Conservation (phyloP, 1,140 invertebrate species). For the Lasioglossum baleicum region DNA sequence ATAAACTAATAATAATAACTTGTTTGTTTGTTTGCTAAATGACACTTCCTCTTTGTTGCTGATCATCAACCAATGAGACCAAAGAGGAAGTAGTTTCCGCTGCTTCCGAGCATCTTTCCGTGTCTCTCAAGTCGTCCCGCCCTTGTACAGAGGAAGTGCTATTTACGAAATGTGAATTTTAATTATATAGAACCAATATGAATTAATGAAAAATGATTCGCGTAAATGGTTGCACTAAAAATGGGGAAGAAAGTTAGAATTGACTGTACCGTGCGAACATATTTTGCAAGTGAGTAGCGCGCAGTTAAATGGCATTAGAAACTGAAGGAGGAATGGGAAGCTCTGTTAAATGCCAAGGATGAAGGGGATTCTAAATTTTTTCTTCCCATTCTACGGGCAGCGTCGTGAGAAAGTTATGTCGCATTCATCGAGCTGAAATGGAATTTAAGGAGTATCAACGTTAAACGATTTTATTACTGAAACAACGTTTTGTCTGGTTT, state of each 20-base stretch:
- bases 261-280: not conserved
- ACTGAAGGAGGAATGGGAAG: not conserved
- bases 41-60: too few relatives aligned
- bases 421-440: not conserved
- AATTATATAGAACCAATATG: too few relatives aligned
- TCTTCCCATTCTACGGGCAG: not conserved
- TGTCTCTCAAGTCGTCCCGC: too few relatives aligned
- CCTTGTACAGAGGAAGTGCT: too few relatives aligned
- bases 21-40: too few relatives aligned
- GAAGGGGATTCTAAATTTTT: not conserved
- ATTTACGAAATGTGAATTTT: too few relatives aligned
- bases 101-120: too few relatives aligned
- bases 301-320: not conserved
- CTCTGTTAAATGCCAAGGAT: constrained; percentile 30
- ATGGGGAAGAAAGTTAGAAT: not conserved
- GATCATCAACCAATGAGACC: too few relatives aligned
- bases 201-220: not conserved
- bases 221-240: not conserved
- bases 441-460: not conserved
- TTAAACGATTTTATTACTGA: not conserved
- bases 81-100: too few relatives aligned
- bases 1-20: too few relatives aligned
- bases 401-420: not conserved
- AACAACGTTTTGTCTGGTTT: not conserved
- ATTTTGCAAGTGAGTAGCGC: not conserved